These are phyloP conservation scores for Rotaria sp. DNA, from an alignment of 2,888 invertebrate genomes.

Conservation along the genomic window DNA sequence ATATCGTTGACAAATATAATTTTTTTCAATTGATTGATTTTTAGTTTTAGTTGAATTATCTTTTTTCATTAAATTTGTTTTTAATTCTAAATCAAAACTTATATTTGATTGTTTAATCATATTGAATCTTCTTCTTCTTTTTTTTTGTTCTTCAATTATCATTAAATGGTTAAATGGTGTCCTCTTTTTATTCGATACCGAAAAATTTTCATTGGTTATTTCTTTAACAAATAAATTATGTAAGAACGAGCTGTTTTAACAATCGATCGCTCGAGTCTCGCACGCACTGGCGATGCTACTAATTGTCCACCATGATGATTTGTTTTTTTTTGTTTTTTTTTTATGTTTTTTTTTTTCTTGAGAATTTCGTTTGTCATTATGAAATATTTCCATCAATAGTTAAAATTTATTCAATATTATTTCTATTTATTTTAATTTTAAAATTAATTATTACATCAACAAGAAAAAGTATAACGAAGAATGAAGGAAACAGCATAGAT, in stretches of 20 bases:
- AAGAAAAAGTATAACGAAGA: background rate
- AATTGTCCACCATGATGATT: slow-evolving; percentile 16
- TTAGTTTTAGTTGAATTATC: background rate
- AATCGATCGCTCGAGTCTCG: background rate
- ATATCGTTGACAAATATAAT: background rate
- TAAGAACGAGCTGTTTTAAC: slow-evolving; percentile 17
- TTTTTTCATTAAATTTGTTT: background rate
- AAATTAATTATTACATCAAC: too few relatives aligned
- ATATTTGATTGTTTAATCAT: background rate
- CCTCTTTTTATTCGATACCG: background rate
- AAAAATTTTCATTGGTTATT: background rate
- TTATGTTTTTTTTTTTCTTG: background rate
- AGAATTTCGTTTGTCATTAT: background rate
- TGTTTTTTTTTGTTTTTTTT: too few relatives aligned
- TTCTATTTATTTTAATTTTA: background rate
- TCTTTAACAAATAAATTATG: background rate
- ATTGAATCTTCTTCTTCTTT: background rate
- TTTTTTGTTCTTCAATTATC: background rate
- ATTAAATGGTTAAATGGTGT: background rate
- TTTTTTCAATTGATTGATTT: background rate
- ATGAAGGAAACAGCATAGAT: background rate
- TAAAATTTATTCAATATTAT: background rate
- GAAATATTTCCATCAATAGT: background rate
- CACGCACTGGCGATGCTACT: background rate
- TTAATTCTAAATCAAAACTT: background rate